Conservation (phyloP, 2,113 vertebrate genomes). For the Clarias macrocephalus region DNA sequence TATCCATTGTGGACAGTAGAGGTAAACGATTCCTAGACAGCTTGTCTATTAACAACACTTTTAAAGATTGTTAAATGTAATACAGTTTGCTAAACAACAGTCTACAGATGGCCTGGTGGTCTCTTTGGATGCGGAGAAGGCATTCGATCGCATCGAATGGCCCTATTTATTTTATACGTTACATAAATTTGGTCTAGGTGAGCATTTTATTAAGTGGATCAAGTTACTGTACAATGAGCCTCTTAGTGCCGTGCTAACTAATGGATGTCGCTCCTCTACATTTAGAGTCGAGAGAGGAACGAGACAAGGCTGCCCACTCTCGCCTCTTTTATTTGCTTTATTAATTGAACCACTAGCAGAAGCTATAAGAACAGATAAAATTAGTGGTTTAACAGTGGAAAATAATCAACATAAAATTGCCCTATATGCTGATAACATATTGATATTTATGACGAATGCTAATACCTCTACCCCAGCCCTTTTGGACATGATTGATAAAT, state of each 20-base stretch:
- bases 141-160: no score
- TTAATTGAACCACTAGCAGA: background rate
- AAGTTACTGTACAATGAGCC: background rate
- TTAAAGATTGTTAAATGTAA: background rate
- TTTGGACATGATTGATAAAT: background rate
- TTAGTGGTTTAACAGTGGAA: background rate
- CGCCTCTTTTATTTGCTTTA: background rate
- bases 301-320: no score
- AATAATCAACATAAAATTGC: background rate
- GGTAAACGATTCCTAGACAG: background rate
- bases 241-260: background rate
- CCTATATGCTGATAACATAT: background rate
- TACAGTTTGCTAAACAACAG: background rate
- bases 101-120: background rate
- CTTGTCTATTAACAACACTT: background rate
- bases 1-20: background rate
- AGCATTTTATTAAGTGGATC: background rate
- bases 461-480: background rate
- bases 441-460: background rate
- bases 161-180: background rate
- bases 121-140: no score
- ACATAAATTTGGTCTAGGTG: background rate
- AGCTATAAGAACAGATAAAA: background rate
- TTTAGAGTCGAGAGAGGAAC: background rate
- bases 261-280: background rate